Conservation (phyloP, 2,113 vertebrate genomes). For the Pterocles burchelli region DNA sequence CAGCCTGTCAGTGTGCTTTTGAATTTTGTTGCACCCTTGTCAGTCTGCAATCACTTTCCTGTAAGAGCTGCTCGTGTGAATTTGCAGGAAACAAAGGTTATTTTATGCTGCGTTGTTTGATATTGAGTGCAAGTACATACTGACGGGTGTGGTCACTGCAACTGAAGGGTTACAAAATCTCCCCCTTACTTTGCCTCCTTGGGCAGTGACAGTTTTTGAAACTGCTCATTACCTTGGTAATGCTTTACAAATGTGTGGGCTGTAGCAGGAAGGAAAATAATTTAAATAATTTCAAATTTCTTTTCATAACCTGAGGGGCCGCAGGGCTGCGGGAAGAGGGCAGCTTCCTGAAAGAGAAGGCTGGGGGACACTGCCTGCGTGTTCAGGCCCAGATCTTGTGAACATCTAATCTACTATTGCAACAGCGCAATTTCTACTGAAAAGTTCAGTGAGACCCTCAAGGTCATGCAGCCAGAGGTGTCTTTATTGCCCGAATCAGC, state of each 20-base stretch:
- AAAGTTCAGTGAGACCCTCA: not conserved
- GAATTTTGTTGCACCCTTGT: too few species aligned
- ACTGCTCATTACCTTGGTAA: not conserved
- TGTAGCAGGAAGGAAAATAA: not conserved
- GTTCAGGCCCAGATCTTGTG: not conserved
- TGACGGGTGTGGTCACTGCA: fast-evolving
- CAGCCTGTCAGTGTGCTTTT: fast-evolving
- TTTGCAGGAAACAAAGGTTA: not conserved
- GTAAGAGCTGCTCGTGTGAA: not conserved
- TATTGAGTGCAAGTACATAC: fast-evolving
- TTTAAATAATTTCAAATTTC: not conserved
- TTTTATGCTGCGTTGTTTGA: fast-evolving
- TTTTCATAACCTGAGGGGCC: not conserved
- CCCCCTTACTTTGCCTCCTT: too few species aligned
- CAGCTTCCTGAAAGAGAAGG: not conserved
- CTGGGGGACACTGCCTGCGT: fast-evolving
- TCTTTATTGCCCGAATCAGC: not conserved
- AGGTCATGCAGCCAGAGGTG: not conserved
- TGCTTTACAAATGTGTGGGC: not conserved
- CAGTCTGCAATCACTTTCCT: too few species aligned
- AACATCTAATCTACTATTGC: not conserved
- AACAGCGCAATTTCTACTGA: not conserved
- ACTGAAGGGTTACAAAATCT: too few species aligned
- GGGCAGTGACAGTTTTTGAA: too few species aligned
- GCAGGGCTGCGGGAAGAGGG: not conserved